Base-by-base conservation (phyloP, 2,113 vertebrate genomes). In the Lepus americanus region DNA sequence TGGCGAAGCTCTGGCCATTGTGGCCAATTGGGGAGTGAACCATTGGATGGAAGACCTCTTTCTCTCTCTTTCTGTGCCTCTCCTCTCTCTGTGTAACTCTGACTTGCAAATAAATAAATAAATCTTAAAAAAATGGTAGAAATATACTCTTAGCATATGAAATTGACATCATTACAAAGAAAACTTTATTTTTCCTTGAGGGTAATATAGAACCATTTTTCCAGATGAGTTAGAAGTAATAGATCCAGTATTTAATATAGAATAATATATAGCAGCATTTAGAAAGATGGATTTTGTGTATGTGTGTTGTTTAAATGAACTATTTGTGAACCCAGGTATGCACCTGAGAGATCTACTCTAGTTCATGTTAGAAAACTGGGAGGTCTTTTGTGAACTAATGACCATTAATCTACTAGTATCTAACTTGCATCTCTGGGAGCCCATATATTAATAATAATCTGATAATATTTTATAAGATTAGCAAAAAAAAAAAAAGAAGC, bases 401-500 rank as follows among this genome's bases (percentile, higher is more conserved):
- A 76, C 2, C 9, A 73, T 74, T 39, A 51, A 61, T 13, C 53
- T n/a, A 70, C 1, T 8, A 44, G 9, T 36, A 77, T 61, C 53
- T 49, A 4, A 44, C 36, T 82, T 74, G 33, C 53, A 86, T 90
- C 49, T 64, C 55, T 5, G 49, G 31, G 12, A 91, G 9, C 1
- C 1, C 10, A 63, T 53, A 33, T 10, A 83, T 74, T 92, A 86
- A 61, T 80, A 89, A 73, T 49, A 77, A 94, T 76, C 17, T 61
- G 25, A 85, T 33, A 53, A 53, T 84, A 12, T 88, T 19, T 74
- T 44, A 77, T 12, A 72, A 8, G 2, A 89, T 8, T 6, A 84
- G 59, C 22, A 87, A 27, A 61, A 80, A 94, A 44, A 51, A 89
- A 33, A 19, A 92, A 66, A 82, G 59, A 89, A 49, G 77, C 17